Evolutionary conservation across 2,888 invertebrate genomes (phyloP).

Genomic region (Orthosia gothica): DNA sequence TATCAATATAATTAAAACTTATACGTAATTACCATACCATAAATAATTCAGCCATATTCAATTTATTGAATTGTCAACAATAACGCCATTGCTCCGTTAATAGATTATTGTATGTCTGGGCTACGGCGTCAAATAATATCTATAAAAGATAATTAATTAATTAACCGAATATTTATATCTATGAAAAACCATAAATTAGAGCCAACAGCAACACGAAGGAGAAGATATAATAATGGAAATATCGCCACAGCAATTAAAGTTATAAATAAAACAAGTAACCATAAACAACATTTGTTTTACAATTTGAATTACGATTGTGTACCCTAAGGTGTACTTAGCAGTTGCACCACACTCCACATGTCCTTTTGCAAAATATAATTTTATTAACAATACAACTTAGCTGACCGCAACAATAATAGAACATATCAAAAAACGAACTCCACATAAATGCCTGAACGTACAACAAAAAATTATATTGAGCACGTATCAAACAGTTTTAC

Average conservation of each 20-base stretch:
- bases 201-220: conserved; percentile 16
- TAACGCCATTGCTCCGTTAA: not conserved
- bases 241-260: conserved; percentile 24
- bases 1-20: not conserved
- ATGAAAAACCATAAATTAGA: conserved; percentile 33
- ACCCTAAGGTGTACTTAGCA: conserved; percentile 36
- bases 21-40: not conserved
- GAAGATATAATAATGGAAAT: conserved; percentile 22
- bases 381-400: conserved; percentile 45
- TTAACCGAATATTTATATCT: not conserved
- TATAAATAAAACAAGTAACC: conserved; percentile 6
- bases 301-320: conserved; percentile 39
- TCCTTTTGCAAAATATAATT: conserved; percentile 46
- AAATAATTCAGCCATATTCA: not conserved
- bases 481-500: conserved; percentile 60
- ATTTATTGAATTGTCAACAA: not conserved
- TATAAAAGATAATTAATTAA: conserved; percentile 14
- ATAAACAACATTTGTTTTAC: conserved; percentile 23
- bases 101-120: conserved; percentile 27
- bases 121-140: conserved; percentile 16
- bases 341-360: conserved; percentile 37
- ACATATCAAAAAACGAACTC: conserved; percentile 58
- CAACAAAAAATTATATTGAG: conserved; percentile 45
- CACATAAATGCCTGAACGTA: conserved; percentile 65
- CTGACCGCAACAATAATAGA: conserved; percentile 47